A percentile compares a stretch with the other conserved stretches of the same genome.
These are phyloP conservation scores for Agrenia bidenticulata DNA, from an alignment of 2,888 invertebrate genomes.

Conservation along the genomic window DNA sequence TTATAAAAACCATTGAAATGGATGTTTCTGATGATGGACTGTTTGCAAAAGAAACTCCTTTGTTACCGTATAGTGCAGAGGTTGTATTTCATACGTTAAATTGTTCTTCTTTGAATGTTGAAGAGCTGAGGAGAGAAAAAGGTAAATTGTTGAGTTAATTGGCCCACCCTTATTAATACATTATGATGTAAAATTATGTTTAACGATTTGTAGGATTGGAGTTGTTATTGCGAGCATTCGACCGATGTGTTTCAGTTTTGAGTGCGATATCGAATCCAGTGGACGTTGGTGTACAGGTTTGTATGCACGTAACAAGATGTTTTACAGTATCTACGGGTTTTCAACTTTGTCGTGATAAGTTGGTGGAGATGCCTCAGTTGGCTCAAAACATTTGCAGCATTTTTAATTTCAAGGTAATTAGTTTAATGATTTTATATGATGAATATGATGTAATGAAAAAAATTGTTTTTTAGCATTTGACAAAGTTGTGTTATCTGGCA, in stretches of 20 bases:
- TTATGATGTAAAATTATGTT: too few species aligned
- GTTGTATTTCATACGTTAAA: constrained; percentile 94
- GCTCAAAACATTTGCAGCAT: constrained; percentile 82
- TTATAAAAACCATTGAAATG: constrained; percentile 90
- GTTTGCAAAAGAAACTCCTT: constrained; percentile 79
- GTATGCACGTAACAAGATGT: constrained; percentile 85
- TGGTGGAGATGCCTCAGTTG: constrained; percentile 83
- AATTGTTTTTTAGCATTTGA: constrained; percentile 66
- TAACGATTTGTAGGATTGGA: constrained; percentile 53
- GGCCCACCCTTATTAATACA: too few species aligned
- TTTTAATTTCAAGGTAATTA: constrained; percentile 79
- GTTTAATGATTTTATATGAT: constrained; percentile 28
- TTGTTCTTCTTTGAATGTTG: constrained; percentile 95
- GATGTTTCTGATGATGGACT: constrained; percentile 91
- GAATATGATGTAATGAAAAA: too few species aligned
- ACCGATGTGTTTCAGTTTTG: constrained; percentile 89
- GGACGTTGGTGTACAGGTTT: constrained; percentile 86
- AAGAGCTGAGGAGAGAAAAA: constrained; percentile 90
- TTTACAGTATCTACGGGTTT: constrained; percentile 96
- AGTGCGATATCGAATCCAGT: constrained; percentile 72
- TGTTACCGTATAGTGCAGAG: constrained; percentile 89
- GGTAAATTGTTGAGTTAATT: too few species aligned
- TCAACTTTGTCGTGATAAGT: constrained; percentile 81
- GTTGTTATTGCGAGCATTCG: constrained; percentile 79
- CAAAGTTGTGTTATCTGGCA: constrained; percentile 79